phyloP scores from a whole-genome alignment of 30 jellyfish, hydroid and myxozoan species.

The Clytia hemisphaerica region DNA sequence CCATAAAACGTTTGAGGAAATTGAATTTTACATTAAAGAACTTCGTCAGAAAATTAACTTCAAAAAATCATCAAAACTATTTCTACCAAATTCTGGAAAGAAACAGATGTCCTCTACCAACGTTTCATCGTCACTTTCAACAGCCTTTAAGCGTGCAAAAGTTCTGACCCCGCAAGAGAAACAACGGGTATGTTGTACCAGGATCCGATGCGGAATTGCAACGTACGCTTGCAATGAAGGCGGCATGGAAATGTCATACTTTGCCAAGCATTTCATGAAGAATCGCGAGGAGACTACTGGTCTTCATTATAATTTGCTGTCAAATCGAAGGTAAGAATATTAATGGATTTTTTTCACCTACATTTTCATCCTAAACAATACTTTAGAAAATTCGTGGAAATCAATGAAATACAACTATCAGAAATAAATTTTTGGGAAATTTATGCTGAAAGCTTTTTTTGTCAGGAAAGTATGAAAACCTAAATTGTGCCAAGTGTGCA shows the following conservation, averaged over 20 bases:
- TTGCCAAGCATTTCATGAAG: conserved; percentile 1
- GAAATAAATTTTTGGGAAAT: too few species aligned
- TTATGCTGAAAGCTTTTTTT: too few species aligned
- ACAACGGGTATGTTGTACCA: neutral
- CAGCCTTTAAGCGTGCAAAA: neutral
- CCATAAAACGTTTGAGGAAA: neutral
- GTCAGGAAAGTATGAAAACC: too few species aligned
- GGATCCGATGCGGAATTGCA: conserved; percentile 3
- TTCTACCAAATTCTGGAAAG: neutral
- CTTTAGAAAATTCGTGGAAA: too few species aligned
- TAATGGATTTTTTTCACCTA: too few species aligned
- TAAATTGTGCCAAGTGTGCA: too few species aligned
- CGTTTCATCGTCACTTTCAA: neutral
- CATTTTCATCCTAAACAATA: too few species aligned
- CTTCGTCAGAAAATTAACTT: neutral
- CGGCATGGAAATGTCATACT: neutral
- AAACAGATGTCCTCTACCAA: neutral
- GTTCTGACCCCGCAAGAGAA: neutral
- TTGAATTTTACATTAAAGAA: neutral
- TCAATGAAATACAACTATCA: too few species aligned
- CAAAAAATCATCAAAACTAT: neutral
- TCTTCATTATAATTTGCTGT: neutral
- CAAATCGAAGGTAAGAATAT: conserved; percentile 1
- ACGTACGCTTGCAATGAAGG: conserved; percentile 4
- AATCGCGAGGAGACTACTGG: neutral